A percentile compares a stretch with the other conserved stretches of the same genome.
Evolutionary conservation across 2,888 invertebrate genomes (phyloP).

Genomic region (Selenia dentaria): DNA sequence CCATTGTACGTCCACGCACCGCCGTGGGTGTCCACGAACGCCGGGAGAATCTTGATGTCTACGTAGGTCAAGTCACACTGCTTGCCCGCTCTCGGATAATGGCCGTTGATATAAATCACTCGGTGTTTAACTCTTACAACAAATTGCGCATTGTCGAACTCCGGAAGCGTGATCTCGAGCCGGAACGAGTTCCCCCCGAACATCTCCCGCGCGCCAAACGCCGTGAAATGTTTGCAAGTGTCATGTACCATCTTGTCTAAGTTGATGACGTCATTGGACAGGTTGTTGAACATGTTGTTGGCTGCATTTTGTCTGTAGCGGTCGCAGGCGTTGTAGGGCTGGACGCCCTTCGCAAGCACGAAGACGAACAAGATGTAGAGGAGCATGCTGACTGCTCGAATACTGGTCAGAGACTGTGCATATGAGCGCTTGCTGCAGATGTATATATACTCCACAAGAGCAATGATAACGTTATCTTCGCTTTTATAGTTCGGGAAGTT

Average conservation of each 20-base stretch:
- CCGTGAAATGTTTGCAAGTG: slow-evolving; percentile 29
- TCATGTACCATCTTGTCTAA: slow-evolving; percentile 23
- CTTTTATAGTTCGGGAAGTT: no score
- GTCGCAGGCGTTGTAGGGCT: slow-evolving; percentile 14
- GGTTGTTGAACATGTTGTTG: slow-evolving; percentile 17
- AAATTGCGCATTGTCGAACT: slow-evolving; percentile 12
- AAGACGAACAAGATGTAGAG: slow-evolving; percentile 2
- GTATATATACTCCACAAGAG: no score
- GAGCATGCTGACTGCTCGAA: slow-evolving; percentile 11
- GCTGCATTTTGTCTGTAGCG: slow-evolving; percentile 15
- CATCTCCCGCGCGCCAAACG: slow-evolving; percentile 14
- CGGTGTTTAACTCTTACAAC: slow-evolving; percentile 21
- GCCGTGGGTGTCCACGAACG: slow-evolving; percentile 20
- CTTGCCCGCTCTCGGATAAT: slow-evolving; percentile 14
- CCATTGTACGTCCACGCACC: slow-evolving; percentile 14
- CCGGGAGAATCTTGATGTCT: slow-evolving; percentile 22
- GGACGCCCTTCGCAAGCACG: slow-evolving; percentile 10
- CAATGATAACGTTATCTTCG: neutral
- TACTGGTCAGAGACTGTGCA: neutral
- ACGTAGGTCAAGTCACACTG: slow-evolving; percentile 24
- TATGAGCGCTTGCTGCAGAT: no score
- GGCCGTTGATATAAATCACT: slow-evolving; percentile 19
- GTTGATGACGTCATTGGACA: slow-evolving; percentile 23
- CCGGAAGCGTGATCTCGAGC: slow-evolving; percentile 9
- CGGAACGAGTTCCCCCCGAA: slow-evolving; percentile 17